These are phyloP conservation scores for Machimus atricapillus DNA, from an alignment of 2,888 invertebrate genomes.

Conservation along the genomic window DNA sequence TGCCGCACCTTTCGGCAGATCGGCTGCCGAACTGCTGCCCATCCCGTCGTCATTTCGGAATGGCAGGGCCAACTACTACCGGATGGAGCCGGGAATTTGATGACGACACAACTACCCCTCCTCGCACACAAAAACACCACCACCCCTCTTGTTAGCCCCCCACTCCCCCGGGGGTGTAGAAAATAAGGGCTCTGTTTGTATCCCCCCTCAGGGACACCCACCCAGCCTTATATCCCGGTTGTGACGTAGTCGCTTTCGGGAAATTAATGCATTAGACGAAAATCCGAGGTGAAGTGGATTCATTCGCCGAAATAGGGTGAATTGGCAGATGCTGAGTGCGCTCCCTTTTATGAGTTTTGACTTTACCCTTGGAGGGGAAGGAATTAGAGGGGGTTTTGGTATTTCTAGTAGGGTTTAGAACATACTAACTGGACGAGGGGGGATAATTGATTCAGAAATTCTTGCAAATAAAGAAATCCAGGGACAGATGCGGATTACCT, in stretches of 20 bases:
- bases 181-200: background rate
- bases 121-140: background rate
- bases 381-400: too few species aligned
- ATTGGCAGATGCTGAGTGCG: background rate
- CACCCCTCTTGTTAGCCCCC: background rate
- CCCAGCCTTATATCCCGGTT: background rate
- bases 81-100: background rate
- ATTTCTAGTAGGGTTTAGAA: background rate
- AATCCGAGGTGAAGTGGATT: background rate
- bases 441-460: slow-evolving; percentile 6
- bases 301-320: background rate
- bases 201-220: background rate
- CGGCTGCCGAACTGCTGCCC: background rate
- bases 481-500: background rate
- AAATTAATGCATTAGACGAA: slow-evolving; percentile 21
- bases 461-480: background rate
- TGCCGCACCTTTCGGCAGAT: background rate
- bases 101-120: background rate
- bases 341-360: background rate
- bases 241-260: background rate
- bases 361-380: background rate
- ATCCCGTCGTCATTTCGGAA: background rate
- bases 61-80: background rate
- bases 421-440: background rate
- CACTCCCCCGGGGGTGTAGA: background rate